phyloP scores from a whole-genome alignment of 2,888 invertebrate genomes.

The Colletes collaris region DNA sequence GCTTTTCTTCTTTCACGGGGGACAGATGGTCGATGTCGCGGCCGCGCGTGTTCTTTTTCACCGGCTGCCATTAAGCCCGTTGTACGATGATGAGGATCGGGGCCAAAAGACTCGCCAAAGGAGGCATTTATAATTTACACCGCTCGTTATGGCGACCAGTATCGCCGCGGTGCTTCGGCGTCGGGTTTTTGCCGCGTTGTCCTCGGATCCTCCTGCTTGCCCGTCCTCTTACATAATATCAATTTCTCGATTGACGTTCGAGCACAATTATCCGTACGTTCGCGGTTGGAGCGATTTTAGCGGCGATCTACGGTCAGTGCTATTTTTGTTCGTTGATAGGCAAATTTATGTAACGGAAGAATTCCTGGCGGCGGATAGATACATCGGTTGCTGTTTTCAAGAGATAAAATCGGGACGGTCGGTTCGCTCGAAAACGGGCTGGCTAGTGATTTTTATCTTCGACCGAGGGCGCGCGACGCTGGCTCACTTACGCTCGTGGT shows the following conservation, averaged over 20 bases:
- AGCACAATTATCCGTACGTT: not conserved
- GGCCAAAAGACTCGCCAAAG: conserved; percentile 42
- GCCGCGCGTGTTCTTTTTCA: conserved; percentile 57
- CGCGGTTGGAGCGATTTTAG: not conserved
- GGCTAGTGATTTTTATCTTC: too few species aligned
- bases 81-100: conserved; percentile 56
- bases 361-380: too few species aligned
- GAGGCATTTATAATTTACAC: conserved; percentile 61
- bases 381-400: too few species aligned
- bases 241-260: conserved; percentile 3
- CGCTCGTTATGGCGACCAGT: conserved; percentile 48
- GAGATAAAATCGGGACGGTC: too few species aligned
- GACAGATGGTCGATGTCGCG: conserved; percentile 65
- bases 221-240: conserved; percentile 44
- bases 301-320: not conserved
- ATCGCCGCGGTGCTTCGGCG: conserved; percentile 1
- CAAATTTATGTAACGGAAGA: too few species aligned
- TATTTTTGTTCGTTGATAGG: not conserved
- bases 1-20: conserved; percentile 64
- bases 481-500: too few species aligned
- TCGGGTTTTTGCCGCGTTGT: conserved; percentile 8
- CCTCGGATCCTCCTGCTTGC: not conserved
- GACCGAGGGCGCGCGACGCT: too few species aligned
- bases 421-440: too few species aligned
- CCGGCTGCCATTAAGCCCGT: conserved; percentile 59